Base-by-base conservation (phyloP, 2,797 vertebrate species). In the Pyrocephalus nanus region DNA sequence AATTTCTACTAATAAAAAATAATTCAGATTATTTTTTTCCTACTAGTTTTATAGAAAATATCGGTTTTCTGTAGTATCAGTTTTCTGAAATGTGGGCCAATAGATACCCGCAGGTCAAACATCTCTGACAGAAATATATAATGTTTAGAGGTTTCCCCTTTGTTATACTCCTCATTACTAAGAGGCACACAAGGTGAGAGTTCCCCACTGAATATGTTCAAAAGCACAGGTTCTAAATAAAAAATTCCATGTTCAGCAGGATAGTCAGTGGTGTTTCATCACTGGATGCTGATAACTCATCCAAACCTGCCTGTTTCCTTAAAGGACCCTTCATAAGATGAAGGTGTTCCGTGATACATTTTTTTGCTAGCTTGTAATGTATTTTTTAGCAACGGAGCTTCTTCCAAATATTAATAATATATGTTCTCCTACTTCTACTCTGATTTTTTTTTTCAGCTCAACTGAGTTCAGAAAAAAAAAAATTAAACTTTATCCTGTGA, bases 221-320 rank as follows among this genome's bases (percentile, higher is more conserved):
- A 96, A 95, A 83, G 65, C 40, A 72, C 10, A 80, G 69, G 51
- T 90, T 70, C 57, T 83, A 90, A 92, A 96, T 93, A 93, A 96
- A 93, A 95, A 94, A 95, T 75, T 86, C 71, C 58, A 14, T 86
- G n/a, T 93, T 95, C 87, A 95, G 86, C 92, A 96, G 74, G 34
- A 76, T 48, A 78, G 60, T 69, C 71, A 29, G 61, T 40, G 34
- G 0, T 40, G 77, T 95, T 93, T 94, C 69, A 90, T 83, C 87
- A 69, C 47, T 74, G 47, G 30, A 85, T 94, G 62, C 57, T 71
- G 60, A 85, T 82, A 90, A 29, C 34, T 50, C 19, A 48, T 40
- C 38, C 7, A 1, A 92, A 76, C 30, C 51, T 65, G 30, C 9
- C 62, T 74, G 16, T 42, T 45, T 92, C n/a, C 88, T 91, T 94